These are phyloP conservation scores for Phyllostomus discolor DNA, from an alignment of 2,113 vertebrate species.

Conservation along the genomic window DNA sequence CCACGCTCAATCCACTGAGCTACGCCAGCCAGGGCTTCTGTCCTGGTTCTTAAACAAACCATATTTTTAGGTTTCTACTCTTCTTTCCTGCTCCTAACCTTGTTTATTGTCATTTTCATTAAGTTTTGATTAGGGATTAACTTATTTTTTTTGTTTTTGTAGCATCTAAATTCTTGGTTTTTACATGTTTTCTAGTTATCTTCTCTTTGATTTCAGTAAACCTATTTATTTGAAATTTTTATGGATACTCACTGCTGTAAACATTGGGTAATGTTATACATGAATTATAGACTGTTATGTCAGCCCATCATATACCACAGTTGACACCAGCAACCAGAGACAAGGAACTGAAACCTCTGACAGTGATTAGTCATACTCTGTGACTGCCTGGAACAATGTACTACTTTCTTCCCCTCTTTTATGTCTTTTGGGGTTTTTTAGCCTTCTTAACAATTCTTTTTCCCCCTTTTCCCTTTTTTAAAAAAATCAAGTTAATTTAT, in stretches of 20 bases:
- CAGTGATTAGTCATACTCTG: background rate
- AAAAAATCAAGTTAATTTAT: no score
- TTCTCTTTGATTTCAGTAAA: background rate
- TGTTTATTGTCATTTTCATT: background rate
- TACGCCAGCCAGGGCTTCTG: background rate
- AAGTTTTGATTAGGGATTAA: conserved; percentile 17
- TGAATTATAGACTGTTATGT: background rate
- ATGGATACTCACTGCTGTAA: background rate
- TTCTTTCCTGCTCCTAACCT: background rate
- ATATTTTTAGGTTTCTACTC: background rate
- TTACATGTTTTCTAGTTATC: background rate
- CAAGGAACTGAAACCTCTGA: background rate
- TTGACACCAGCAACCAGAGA: background rate
- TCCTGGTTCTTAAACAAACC: background rate
- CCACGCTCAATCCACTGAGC: no score
- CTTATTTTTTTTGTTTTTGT: conserved; percentile 17
- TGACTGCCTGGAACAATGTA: background rate
- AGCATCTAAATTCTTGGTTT: conserved; percentile 1
- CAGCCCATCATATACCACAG: background rate
- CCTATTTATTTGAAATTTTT: background rate
- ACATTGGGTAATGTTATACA: background rate
- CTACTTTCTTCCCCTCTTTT: background rate
- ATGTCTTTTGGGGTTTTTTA: background rate
- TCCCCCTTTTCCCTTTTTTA: background rate
- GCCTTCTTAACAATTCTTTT: background rate